A percentile compares a stretch with the other conserved stretches of the same genome.
phyloP scores from a whole-genome alignment of 2,797 vertebrate genomes.

The Caiman crocodilus region DNA sequence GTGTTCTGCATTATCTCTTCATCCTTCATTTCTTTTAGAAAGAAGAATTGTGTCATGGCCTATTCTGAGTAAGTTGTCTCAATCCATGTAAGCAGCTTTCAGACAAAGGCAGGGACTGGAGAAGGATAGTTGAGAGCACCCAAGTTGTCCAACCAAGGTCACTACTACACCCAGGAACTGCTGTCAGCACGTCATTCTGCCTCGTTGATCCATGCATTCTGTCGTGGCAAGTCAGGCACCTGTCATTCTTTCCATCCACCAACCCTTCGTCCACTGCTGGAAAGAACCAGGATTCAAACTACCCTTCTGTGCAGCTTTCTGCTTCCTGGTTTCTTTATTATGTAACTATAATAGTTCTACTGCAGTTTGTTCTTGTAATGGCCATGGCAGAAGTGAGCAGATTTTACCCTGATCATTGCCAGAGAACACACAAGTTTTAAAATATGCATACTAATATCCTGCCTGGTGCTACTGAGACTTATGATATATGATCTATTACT shows the following conservation, averaged over 20 bases:
- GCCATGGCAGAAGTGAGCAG: accelerated
- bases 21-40: neutral
- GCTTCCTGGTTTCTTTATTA: neutral
- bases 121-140: neutral
- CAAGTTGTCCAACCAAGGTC: neutral
- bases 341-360: neutral
- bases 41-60: neutral
- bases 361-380: neutral
- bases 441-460: accelerated
- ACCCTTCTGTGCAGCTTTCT: neutral
- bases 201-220: neutral
- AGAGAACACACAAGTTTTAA: accelerated
- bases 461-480: accelerated
- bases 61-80: too few relatives aligned
- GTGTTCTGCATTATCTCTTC: neutral
- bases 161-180: too few relatives aligned
- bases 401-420: neutral
- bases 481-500: accelerated
- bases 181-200: too few relatives aligned
- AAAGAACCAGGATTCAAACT: too few relatives aligned
- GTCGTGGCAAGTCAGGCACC: too few relatives aligned
- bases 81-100: neutral
- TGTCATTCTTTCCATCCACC: neutral
- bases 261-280: neutral
- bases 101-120: neutral